Evolutionary conservation across 2,888 invertebrate species (phyloP).

Genomic region (Carcina quercana): DNA sequence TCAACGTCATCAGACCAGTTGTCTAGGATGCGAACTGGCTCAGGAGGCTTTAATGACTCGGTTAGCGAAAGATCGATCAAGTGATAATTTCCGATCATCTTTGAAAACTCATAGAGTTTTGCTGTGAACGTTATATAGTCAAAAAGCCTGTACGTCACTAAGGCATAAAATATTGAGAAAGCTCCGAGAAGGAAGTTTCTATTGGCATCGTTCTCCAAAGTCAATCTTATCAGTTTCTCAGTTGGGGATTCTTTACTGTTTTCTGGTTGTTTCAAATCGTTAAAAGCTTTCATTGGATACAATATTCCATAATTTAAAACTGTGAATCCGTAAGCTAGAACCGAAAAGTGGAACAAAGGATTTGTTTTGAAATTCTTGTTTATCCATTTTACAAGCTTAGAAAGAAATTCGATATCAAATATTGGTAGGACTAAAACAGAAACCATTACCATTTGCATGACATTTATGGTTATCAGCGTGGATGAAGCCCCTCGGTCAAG

Average conservation of each 20-base stretch:
- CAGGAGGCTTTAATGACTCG: constrained; percentile 3
- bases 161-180: constrained; percentile 44
- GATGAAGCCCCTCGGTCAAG: too few species aligned
- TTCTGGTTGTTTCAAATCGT: constrained; percentile 20
- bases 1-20: constrained; percentile 12
- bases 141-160: constrained; percentile 39
- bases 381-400: constrained; percentile 27
- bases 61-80: constrained; percentile 31
- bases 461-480: constrained; percentile 30
- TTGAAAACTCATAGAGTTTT: constrained; percentile 47
- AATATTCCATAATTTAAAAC: constrained; percentile 35
- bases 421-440: constrained; percentile 34
- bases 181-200: constrained; percentile 47
- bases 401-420: constrained; percentile 30
- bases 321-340: constrained; percentile 21
- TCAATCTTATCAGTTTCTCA: constrained; percentile 33
- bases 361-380: constrained; percentile 14
- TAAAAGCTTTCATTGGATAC: constrained; percentile 34
- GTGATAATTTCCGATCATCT: constrained; percentile 46
- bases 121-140: constrained; percentile 50
- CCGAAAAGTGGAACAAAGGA: constrained; percentile 4
- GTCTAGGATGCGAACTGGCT: constrained; percentile 10
- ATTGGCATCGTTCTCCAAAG: constrained; percentile 37
- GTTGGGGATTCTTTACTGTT: constrained; percentile 21
- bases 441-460: constrained; percentile 42